phyloP scores from a whole-genome alignment of 92 coral and sea anemone species.

The Chrysogorgia sp. region DNA sequence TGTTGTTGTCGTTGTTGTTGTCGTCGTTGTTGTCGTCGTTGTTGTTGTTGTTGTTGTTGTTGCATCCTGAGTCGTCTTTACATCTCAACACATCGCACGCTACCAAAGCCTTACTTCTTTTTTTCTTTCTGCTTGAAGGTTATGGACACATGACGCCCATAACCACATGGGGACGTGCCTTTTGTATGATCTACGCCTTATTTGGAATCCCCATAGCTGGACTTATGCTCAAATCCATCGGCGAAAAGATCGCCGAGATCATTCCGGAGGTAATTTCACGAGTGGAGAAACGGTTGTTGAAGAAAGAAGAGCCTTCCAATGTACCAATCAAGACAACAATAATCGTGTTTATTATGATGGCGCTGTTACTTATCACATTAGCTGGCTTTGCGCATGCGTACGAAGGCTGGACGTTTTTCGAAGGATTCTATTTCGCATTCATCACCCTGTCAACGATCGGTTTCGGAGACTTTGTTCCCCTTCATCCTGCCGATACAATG shows the following conservation, averaged over 20 bases:
- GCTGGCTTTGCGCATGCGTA: slow-evolving; percentile 89
- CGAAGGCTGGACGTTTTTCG: slow-evolving; percentile 98
- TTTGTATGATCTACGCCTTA: slow-evolving; percentile 95
- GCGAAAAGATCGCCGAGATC: slow-evolving; percentile 90
- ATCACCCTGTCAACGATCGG: slow-evolving; percentile 96
- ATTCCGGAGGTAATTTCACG: slow-evolving; percentile 75
- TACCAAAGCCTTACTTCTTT: too few relatives aligned
- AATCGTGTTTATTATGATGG: slow-evolving; percentile 77
- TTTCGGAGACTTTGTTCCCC: slow-evolving; percentile 95
- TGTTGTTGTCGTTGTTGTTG: too few relatives aligned
- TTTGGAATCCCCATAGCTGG: slow-evolving; percentile 99
- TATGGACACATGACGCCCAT: slow-evolving; percentile 97
- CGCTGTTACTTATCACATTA: slow-evolving; percentile 70
- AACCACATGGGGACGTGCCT: slow-evolving; percentile 90
- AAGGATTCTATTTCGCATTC: slow-evolving; percentile 96
- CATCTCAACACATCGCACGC: too few relatives aligned
- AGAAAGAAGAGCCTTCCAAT: slow-evolving; percentile 72
- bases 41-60: too few relatives aligned
- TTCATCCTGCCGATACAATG: slow-evolving; percentile 71
- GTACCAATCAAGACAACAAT: slow-evolving; percentile 82
- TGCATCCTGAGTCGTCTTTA: too few relatives aligned
- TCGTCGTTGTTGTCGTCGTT: too few relatives aligned
- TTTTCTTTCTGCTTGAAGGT: slow-evolving; percentile 50
- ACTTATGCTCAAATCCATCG: slow-evolving; percentile 96
- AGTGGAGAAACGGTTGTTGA: slow-evolving; percentile 72